phyloP scores from a whole-genome alignment of 2,888 invertebrate species.

The Apotomis betuletana region DNA sequence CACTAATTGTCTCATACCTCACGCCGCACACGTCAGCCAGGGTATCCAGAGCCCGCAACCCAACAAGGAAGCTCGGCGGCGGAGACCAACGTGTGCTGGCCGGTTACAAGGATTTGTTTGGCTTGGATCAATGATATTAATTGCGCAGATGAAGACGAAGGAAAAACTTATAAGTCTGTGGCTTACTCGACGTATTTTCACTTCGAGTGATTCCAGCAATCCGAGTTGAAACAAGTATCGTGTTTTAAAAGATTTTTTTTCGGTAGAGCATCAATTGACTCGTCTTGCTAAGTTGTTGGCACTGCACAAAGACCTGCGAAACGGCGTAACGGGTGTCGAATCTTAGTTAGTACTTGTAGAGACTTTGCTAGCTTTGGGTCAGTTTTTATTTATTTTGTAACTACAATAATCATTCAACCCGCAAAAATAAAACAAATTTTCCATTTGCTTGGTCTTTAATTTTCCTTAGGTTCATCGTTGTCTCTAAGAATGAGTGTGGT shows the following conservation, averaged over 20 bases:
- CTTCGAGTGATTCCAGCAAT: no score
- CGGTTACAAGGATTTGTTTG: conserved; percentile 25
- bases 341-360: no score
- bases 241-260: no score
- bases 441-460: background rate
- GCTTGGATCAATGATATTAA: conserved; percentile 39
- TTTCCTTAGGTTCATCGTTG: background rate
- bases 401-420: no score
- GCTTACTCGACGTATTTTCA: background rate
- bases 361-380: no score
- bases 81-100: background rate
- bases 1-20: conserved; percentile 40
- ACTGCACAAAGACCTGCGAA: no score
- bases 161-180: conserved; percentile 26
- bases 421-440: no score
- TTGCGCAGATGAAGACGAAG: conserved; percentile 30
- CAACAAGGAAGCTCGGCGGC: background rate
- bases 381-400: no score
- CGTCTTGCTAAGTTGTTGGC: no score
- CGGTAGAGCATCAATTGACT: no score
- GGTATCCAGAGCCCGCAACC: background rate
- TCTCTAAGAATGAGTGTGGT: background rate
- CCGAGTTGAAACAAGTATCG: no score
- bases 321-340: no score
- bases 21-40: conserved; percentile 15